A percentile compares a stretch with the other conserved stretches of the same genome.
These are phyloP conservation scores for Apaloderma vittatum DNA, from an alignment of 2,113 vertebrate genomes.

Conservation along the genomic window DNA sequence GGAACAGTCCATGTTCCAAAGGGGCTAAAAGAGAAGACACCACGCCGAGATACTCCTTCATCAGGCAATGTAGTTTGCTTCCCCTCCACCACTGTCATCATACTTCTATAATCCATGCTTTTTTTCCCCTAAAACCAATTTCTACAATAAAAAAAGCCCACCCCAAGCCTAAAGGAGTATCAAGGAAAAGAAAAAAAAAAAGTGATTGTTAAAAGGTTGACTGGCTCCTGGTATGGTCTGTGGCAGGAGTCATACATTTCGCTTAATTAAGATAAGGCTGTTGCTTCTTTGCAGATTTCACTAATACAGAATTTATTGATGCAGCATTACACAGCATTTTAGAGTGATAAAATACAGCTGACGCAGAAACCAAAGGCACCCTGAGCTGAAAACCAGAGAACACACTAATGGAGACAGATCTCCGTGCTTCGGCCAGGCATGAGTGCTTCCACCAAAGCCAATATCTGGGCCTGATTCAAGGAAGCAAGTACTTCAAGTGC, in stretches of 20 bases:
- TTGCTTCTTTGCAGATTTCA: slow-evolving; percentile 63
- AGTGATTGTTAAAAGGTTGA: neutral
- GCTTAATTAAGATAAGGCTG: slow-evolving; percentile 73
- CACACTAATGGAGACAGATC: slow-evolving; percentile 57
- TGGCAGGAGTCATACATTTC: slow-evolving; percentile 70
- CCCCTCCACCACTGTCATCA: neutral
- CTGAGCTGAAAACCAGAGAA: slow-evolving; percentile 19
- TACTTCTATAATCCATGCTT: neutral
- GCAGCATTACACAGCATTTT: slow-evolving; percentile 21
- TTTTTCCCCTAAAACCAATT: neutral
- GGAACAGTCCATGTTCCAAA: neutral
- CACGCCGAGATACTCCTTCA: neutral
- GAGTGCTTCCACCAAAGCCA: neutral
- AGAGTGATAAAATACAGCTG: slow-evolving; percentile 57
- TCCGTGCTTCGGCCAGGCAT: neutral
- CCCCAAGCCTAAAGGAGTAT: neutral
- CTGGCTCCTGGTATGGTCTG: neutral
- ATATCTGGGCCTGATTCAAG: accelerated
- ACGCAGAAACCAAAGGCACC: slow-evolving; percentile 51
- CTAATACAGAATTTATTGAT: slow-evolving; percentile 64
- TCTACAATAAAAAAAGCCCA: neutral
- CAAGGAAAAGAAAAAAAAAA: neutral
- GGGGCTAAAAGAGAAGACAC: neutral
- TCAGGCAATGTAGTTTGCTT: neutral
- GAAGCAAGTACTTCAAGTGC: neutral